Conservation (phyloP, 2,888 invertebrate species). For the Aspidapion aeneum region DNA sequence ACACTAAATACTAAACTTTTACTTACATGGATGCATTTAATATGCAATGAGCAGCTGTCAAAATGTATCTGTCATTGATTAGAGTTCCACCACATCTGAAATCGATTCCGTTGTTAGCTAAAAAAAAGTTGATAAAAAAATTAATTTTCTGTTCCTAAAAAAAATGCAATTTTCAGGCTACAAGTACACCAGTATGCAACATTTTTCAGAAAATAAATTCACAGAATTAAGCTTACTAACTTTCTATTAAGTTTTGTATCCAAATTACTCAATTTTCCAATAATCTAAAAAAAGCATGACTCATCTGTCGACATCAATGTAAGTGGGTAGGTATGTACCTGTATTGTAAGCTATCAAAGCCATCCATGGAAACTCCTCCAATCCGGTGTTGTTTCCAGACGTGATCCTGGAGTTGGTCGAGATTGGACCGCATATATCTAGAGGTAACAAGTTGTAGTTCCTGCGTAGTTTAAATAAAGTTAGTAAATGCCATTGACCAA, state of each 20-base stretch:
- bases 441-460: conserved; percentile 44
- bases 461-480: no score
- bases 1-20: no score
- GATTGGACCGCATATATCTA: conserved; percentile 57
- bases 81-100: conserved; percentile 51
- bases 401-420: conserved; percentile 53
- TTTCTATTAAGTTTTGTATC: no score
- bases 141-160: neutral
- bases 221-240: no score
- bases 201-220: no score
- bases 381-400: conserved; percentile 56
- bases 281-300: no score
- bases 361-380: conserved; percentile 76
- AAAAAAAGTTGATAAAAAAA: conserved; percentile 10
- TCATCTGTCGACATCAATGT: no score
- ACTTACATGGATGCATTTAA: conserved; percentile 35
- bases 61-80: conserved; percentile 49
- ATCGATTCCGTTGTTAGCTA: conserved; percentile 38
- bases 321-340: no score
- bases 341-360: conserved; percentile 60
- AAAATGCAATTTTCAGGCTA: neutral
- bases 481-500: no score
- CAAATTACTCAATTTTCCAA: no score
- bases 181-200: no score
- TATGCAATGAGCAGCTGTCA: conserved; percentile 61